Evolutionary conservation across 2,113 vertebrate species (phyloP), one percentile per base, ranked within the genome.

Genomic region (Otis tarda): DNA sequence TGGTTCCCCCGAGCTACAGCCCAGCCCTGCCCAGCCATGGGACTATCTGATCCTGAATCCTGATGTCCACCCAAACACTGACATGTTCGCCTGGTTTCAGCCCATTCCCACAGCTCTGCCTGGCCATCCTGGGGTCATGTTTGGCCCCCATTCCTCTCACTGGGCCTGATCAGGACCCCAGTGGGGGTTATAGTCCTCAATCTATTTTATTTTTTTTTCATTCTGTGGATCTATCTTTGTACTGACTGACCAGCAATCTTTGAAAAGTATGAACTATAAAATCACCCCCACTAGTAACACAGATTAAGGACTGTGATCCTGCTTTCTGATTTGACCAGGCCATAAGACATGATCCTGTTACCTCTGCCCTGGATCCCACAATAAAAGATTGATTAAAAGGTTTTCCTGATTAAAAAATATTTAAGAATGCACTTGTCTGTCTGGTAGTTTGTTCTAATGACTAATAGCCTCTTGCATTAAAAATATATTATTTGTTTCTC

Each of bases 21-120:
- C 23, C 12, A 2, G 20, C 14, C 21, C 45, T 50, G 35, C 13
- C 14, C 33, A 67, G 12, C 20, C 23, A 11, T 21, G 56, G 25
- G 18, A 23, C 27, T 5, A 15, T 19, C 41, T 45, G 27, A 55
- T 22, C 21, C 22, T n/a, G 22, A 24, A 55, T 22, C 21, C 22
- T n/a, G 22, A 24, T 25, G 20, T 12, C 10, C 4, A 8, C 3
- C 18, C 33, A 21, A 15, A 33, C 0, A 0, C 10, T 35, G 28
- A 52, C n/a, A 37, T 21, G 24, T 49, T 35, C 60, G 31, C 10
- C 31, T n/a, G 17, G 7, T 35, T 43, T 64, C 68, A 73, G 16
- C 24, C 53, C 52, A 31, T 10, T 9, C n/a, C 35, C 37, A 79
- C 33, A 37, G 25, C 31, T 63, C 39, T 69, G 19, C 14, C 35